Conservation (phyloP, 1,140 invertebrate genomes). For the Atta cephalotes region DNA sequence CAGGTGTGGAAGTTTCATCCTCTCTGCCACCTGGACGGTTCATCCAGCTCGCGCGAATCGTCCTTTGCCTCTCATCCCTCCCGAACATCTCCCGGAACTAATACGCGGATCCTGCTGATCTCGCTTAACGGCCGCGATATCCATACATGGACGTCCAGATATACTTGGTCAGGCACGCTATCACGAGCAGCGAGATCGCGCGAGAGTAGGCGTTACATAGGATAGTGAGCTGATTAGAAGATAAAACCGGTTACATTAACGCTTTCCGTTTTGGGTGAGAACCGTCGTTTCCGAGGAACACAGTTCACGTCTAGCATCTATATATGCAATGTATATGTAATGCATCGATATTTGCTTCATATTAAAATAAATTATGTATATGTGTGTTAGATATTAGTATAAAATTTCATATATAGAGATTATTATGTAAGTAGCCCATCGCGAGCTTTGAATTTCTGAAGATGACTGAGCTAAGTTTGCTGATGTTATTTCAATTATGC, state of each 20-base stretch:
- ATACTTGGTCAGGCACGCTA: slow-evolving; percentile 9
- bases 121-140: slow-evolving; percentile 43
- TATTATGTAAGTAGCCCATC: neutral
- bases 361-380: neutral
- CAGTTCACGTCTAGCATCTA: neutral
- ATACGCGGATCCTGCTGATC: slow-evolving; percentile 39
- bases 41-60: slow-evolving; percentile 24
- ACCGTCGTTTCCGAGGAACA: neutral
- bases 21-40: slow-evolving; percentile 37
- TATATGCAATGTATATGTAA: neutral
- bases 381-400: neutral
- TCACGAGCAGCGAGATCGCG: neutral
- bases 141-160: neutral
- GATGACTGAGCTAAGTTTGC: neutral
- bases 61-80: neutral
- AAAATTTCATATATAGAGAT: neutral
- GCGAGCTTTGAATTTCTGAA: slow-evolving; percentile 4
- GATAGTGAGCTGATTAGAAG: slow-evolving; percentile 18
- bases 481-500: slow-evolving; percentile 60
- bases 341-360: neutral
- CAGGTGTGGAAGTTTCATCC: slow-evolving; percentile 54
- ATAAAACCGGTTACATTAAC: slow-evolving; percentile 27
- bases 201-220: slow-evolving; percentile 6
- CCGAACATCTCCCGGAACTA: slow-evolving; percentile 11
- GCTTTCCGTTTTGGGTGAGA: neutral